Evolutionary conservation across 92 coral and sea anemone genomes (phyloP), one percentile per base, ranked within the genome.

Genomic region (Porites divaricata): DNA sequence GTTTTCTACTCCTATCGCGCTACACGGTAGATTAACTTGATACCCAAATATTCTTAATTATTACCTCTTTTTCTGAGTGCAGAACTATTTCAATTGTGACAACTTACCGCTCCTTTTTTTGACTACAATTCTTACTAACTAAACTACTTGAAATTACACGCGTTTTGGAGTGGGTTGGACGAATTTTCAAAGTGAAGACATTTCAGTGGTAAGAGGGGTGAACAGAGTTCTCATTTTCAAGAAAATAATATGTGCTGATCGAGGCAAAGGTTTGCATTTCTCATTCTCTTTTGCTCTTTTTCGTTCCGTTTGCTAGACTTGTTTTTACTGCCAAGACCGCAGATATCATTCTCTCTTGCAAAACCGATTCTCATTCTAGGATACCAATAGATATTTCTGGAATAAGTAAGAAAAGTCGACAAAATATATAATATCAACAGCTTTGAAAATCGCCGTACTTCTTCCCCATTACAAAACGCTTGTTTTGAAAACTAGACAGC

Each of bases 1-100:
- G 75, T 70, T 75, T 81, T 77, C 94, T 87, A 84, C 86, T 88
- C 89, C 94, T 91, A 87, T 79, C 81, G 28, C 52, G 86, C 79
- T 87, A 88, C 74, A 80, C 76, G 71, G 88, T 69, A 74, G 71
- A 74, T 50, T 79, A 70, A 79, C 65, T 79, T 79, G 84, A 56
- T 56, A 80, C 85, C 85, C 85, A 80, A 80, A 80, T 80, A 68
- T 57, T 68, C 76, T 80, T 80, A 54, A 69, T 41, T 69, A 69
- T 54, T 80, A 54, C 85, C 12, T 80, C 20, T 53, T 67, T 70
- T 57, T 53, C 41, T 56, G 9, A 17, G 67, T 80, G 85, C 85
- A 80, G 85, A 80, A 80, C 76, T 58, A 56, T 25, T 57, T 80
- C 67, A 57, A 57, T 54, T 56, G 28, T 67, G 76, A 61, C 63